Evolutionary conservation across 2,113 vertebrate species (phyloP), one percentile per base, ranked within the genome.

Genomic region (Excalfactoria chinensis): DNA sequence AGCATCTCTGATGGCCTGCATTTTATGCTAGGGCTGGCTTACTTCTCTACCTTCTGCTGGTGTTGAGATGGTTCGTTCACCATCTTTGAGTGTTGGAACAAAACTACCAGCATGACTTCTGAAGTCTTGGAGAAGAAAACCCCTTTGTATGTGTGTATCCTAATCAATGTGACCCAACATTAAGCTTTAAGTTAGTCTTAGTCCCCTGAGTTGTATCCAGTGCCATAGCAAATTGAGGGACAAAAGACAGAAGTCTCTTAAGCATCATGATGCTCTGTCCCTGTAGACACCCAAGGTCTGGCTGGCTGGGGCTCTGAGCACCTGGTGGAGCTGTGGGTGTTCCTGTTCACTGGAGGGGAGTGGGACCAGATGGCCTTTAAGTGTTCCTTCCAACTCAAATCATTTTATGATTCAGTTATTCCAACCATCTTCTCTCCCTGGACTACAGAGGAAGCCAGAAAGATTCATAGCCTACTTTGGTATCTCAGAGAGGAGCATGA

Each of bases 111-210:
- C 1, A 28, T 25, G 14, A 8, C 5, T 22, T 0, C 8, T 28
- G 51, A 26, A 66, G 26, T 4, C 3, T 10, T n/a, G 21, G 59
- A 46, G 32, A 6, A 11, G 1, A 11, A 21, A 44, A 34, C 1
- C 2, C 2, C 2, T 1, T 62, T 1, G 0, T 4, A 9, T 17
- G 11, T 40, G 30, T 56, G 77, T 14, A 40, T n/a, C 26, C 23
- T 17, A 6, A 6, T n/a, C 41, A 13, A 30, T 6, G 12, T 3
- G 35, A 44, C 20, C 37, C 19, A 44, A 11, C 12, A 19, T 3
- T 25, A 58, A 41, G 18, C 16, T 7, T 13, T 43, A 5, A 17
- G 19, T 32, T 51, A 64, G 20, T 13, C 5, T 53, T 25, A 15
- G n/a, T 51, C 62, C 32, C 43, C 60, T 9, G 46, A 46, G 35